Evolutionary conservation across 2,888 invertebrate species (phyloP).

Genomic region (Drosophila silvestris): DNA sequence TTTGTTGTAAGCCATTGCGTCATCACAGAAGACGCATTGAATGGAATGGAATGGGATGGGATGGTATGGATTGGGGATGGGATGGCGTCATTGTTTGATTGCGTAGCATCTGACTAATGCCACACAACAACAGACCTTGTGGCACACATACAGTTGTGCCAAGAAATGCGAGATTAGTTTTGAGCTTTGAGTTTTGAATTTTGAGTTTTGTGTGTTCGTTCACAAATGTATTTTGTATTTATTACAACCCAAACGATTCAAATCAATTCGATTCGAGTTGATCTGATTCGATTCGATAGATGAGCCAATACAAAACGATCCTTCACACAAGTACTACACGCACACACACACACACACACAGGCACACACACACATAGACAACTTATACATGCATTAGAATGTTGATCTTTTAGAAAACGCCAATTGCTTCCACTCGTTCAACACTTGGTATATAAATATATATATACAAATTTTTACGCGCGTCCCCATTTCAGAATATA

Average conservation of each 20-base stretch:
- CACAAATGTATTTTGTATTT: not conserved
- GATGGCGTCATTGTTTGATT: conserved; percentile 51
- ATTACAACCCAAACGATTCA: not conserved
- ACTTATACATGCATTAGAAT: not conserved
- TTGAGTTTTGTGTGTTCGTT: not conserved
- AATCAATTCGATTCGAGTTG: not conserved
- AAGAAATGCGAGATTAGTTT: conserved; percentile 1
- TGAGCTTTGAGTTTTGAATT: not conserved
- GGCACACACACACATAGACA: not conserved
- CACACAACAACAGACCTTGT: conserved; percentile 10
- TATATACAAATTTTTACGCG: conserved; percentile 23
- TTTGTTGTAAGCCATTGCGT: conserved; percentile 55
- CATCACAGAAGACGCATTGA: conserved; percentile 33
- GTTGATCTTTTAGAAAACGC: conserved; percentile 31
- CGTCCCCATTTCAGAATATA: conserved; percentile 49
- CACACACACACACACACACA: no score
- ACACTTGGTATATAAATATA: conserved; percentile 29
- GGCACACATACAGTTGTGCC: not conserved
- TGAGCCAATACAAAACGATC: not conserved
- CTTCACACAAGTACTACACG: not conserved
- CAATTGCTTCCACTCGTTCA: conserved; percentile 53
- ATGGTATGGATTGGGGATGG: not conserved
- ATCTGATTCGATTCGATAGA: not conserved
- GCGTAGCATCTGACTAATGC: conserved; percentile 31
- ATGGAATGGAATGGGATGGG: not conserved